Evolutionary conservation across 1,140 invertebrate species (phyloP).

Genomic region (Zophobas atratus): DNA sequence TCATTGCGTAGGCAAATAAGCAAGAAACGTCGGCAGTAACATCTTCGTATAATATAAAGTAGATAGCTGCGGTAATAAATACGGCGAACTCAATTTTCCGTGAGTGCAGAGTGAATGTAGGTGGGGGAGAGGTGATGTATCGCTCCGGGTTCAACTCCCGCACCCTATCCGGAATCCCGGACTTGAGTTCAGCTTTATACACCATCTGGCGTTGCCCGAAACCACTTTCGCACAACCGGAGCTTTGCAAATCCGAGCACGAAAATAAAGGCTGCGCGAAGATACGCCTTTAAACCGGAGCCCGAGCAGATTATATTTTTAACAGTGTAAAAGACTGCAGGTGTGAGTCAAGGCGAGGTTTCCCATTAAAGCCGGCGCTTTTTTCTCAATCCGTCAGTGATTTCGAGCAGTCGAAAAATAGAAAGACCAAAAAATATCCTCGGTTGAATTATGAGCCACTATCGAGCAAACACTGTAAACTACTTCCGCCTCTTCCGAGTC

Average conservation of each 20-base stretch:
- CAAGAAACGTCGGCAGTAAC: slow-evolving; percentile 46
- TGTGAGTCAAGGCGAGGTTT: too few species aligned
- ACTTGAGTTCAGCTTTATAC: slow-evolving; percentile 55
- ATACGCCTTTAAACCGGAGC: too few species aligned
- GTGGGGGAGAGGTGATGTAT: slow-evolving; percentile 56
- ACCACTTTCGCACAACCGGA: slow-evolving; percentile 54
- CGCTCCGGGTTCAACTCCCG: slow-evolving; percentile 53
- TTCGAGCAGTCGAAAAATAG: too few species aligned
- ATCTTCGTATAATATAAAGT: slow-evolving; percentile 58
- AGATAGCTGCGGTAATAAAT: slow-evolving; percentile 61
- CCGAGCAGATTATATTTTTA: too few species aligned
- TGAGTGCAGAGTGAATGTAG: slow-evolving; percentile 58
- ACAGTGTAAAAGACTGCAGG: too few species aligned
- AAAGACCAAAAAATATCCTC: too few species aligned
- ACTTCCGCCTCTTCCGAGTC: too few species aligned
- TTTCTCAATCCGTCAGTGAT: too few species aligned
- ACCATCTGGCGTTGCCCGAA: slow-evolving; percentile 58
- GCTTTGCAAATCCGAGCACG: slow-evolving; percentile 39
- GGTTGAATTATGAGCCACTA: too few species aligned
- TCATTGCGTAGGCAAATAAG: slow-evolving; percentile 41
- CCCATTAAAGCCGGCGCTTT: too few species aligned
- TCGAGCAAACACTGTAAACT: too few species aligned
- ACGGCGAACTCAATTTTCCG: slow-evolving; percentile 63
- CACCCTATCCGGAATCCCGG: slow-evolving; percentile 53
- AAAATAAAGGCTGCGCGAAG: too few species aligned